phyloP scores from a whole-genome alignment of 2,888 invertebrate genomes.

The Plebejus argus region DNA sequence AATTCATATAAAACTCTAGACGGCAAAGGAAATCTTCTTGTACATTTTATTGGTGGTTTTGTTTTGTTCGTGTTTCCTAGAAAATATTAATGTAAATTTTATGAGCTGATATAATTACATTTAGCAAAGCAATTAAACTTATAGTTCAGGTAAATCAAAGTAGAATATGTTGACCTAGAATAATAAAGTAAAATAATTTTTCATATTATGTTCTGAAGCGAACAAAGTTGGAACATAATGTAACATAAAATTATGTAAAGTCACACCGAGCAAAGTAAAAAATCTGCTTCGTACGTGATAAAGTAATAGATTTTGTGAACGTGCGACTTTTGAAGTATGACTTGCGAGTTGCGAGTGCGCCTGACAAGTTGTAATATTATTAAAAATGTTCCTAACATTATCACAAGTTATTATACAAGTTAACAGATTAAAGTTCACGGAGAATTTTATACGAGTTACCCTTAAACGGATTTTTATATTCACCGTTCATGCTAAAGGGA shows the following conservation, averaged over 20 bases:
- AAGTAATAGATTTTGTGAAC: conserved; percentile 57
- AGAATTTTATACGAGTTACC: neutral
- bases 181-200: neutral
- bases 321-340: conserved; percentile 57
- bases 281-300: conserved; percentile 63
- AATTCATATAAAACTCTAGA: conserved; percentile 1
- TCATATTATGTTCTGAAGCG: neutral
- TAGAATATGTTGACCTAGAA: no score
- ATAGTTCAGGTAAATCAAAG: no score
- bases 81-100: neutral
- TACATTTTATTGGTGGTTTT: neutral
- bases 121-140: no score
- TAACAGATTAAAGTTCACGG: neutral
- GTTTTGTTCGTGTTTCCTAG: neutral
- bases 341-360: conserved; percentile 57
- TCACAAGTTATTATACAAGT: neutral
- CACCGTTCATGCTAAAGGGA: neutral
- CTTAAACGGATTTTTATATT: neutral
- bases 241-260: conserved; percentile 45
- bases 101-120: no score
- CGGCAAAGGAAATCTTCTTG: neutral
- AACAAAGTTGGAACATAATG: conserved; percentile 46
- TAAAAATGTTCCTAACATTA: conserved; percentile 48
- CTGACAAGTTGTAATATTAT: conserved; percentile 64
- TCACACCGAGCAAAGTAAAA: conserved; percentile 43